These are phyloP conservation scores for Arbacia lixula DNA, from an alignment of 53 echinoderm and acorn worm genomes.

Conservation along the genomic window DNA sequence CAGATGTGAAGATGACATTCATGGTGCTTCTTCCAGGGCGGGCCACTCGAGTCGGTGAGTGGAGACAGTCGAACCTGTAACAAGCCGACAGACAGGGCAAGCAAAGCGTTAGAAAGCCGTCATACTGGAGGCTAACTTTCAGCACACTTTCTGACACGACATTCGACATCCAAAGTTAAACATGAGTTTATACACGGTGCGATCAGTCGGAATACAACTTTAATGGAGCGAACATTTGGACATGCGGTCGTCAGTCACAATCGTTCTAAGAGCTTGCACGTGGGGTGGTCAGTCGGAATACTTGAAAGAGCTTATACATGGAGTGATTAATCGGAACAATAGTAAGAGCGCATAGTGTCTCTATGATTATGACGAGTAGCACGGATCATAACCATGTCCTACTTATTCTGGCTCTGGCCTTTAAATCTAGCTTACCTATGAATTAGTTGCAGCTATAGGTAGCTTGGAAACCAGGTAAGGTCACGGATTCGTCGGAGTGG, in stretches of 20 bases:
- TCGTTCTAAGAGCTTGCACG: too few species aligned
- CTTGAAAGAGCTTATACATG: not conserved
- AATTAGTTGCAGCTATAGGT: not conserved
- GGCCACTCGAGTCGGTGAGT: not conserved
- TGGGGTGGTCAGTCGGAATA: too few species aligned
- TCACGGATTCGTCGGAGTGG: not conserved
- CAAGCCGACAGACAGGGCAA: too few species aligned
- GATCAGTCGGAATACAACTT: too few species aligned
- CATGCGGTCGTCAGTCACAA: too few species aligned
- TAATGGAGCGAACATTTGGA: too few species aligned
- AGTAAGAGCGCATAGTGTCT: not conserved
- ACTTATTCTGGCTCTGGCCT: not conserved
- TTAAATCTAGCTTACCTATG: not conserved
- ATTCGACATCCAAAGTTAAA: too few species aligned
- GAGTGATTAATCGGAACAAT: not conserved
- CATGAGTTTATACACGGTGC: too few species aligned
- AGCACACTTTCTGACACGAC: not conserved
- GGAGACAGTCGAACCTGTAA: not conserved
- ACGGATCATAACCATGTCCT: too few species aligned
- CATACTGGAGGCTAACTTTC: too few species aligned
- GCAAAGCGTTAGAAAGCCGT: too few species aligned
- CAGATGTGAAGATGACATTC: not conserved
- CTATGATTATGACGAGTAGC: not conserved
- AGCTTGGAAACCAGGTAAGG: not conserved
- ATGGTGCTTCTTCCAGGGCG: not conserved